Conservation (phyloP, 2,888 invertebrate species). For the Atherix ibis region DNA sequence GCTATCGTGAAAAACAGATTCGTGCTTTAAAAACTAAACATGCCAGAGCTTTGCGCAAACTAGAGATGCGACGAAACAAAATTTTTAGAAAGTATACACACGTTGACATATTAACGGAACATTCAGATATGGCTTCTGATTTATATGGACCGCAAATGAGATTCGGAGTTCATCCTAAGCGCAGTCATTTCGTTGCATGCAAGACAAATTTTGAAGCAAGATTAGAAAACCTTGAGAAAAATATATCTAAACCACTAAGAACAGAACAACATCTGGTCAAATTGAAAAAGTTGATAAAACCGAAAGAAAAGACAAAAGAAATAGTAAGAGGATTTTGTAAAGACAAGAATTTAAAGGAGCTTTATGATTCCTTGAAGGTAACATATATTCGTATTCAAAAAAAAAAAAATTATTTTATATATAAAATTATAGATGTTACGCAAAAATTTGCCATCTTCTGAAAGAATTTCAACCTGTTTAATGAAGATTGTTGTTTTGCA, state of each 20-base stretch:
- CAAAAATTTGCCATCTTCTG: conserved; percentile 19
- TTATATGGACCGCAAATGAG: conserved; percentile 46
- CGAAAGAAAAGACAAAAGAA: conserved; percentile 22
- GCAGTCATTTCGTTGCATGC: conserved; percentile 33
- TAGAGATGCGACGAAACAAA: conserved; percentile 31
- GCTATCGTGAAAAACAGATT: conserved; percentile 39
- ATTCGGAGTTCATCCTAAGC: conserved; percentile 47
- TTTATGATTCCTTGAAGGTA: conserved; percentile 25
- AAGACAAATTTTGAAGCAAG: conserved; percentile 20
- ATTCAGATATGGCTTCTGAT: conserved; percentile 43
- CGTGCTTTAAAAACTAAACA: conserved; percentile 33
- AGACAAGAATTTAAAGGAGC: conserved; percentile 22
- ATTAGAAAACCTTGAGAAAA: conserved; percentile 24
- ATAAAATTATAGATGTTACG: conserved; percentile 17
- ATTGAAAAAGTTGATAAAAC: conserved; percentile 22
- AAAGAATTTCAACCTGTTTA: conserved; percentile 11
- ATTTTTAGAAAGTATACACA: conserved; percentile 29
- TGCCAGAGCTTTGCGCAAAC: conserved; percentile 35
- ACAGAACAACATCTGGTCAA: conserved; percentile 22
- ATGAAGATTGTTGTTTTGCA: no score
- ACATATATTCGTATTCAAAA: not conserved
- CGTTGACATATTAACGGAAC: conserved; percentile 34
- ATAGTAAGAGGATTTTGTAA: conserved; percentile 26
- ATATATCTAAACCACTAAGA: conserved; percentile 14
- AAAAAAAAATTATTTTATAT: not conserved